phyloP scores from a whole-genome alignment of 2,113 vertebrate species.

The Chloropsis hardwickii region DNA sequence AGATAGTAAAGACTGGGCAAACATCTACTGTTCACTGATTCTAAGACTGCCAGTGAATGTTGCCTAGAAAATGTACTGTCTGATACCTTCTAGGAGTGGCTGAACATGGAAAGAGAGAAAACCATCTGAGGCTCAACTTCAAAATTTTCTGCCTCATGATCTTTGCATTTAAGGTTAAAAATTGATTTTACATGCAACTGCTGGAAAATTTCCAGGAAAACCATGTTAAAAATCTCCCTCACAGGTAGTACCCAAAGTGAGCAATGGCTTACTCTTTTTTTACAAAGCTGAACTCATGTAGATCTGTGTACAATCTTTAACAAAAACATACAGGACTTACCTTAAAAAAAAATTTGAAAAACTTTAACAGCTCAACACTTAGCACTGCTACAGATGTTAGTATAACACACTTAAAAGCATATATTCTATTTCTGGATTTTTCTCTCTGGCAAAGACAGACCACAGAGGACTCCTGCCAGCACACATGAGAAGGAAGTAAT shows the following conservation, averaged over 20 bases:
- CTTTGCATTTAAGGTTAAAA: slow-evolving; percentile 36
- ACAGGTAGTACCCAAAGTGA: fast-evolving
- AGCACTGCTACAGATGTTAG: background rate
- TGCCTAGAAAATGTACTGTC: background rate
- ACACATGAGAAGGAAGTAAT: slow-evolving; percentile 3
- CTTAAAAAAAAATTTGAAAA: background rate
- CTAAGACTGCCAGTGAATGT: background rate
- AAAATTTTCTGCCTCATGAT: slow-evolving; percentile 40
- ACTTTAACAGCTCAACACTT: background rate
- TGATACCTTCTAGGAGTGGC: background rate
- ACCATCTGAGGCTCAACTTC: background rate
- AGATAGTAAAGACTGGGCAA: background rate
- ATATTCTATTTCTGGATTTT: slow-evolving; percentile 33
- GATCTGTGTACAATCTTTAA: background rate
- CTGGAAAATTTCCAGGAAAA: slow-evolving; percentile 7
- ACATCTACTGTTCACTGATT: background rate
- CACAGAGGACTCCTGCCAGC: background rate
- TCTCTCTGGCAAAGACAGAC: slow-evolving; percentile 2
- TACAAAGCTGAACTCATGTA: background rate
- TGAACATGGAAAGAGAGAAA: background rate
- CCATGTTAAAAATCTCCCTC: background rate
- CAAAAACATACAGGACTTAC: background rate
- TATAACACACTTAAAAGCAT: background rate
- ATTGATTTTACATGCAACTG: slow-evolving; percentile 6
- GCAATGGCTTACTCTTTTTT: background rate